phyloP scores from a whole-genome alignment of 2,797 vertebrate species.

The Mergus octosetaceus region DNA sequence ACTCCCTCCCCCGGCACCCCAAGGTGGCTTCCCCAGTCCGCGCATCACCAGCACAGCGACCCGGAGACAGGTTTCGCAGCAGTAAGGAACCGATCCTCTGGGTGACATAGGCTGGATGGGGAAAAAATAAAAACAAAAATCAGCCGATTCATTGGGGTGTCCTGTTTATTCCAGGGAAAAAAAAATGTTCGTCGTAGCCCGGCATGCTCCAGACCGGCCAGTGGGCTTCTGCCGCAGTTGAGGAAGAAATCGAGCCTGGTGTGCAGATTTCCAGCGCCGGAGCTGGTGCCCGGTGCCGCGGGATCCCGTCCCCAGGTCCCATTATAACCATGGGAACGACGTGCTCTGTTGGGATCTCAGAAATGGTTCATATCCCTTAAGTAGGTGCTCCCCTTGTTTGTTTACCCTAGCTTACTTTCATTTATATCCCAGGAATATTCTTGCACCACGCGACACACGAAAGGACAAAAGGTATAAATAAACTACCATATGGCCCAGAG shows the following conservation, averaged over 20 bases:
- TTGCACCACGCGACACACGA: background rate
- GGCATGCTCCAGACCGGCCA: background rate
- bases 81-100: background rate
- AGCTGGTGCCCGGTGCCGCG: background rate
- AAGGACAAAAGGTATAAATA: constrained; percentile 63
- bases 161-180: background rate
- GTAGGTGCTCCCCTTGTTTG: background rate
- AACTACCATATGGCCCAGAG: constrained; percentile 62
- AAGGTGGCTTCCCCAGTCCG: background rate
- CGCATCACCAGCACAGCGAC: background rate
- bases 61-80: background rate
- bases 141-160: background rate
- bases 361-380: background rate
- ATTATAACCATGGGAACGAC: constrained; percentile 12
- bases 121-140: no score
- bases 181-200: background rate
- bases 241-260: background rate
- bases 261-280: accelerated
- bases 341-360: constrained; percentile 9
- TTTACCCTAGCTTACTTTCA: constrained; percentile 4
- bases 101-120: no score
- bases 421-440: constrained; percentile 37
- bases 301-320: background rate
- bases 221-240: background rate
- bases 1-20: background rate